phyloP scores from a whole-genome alignment of 2,888 invertebrate species.

The Schrankia costaestrigalis region DNA sequence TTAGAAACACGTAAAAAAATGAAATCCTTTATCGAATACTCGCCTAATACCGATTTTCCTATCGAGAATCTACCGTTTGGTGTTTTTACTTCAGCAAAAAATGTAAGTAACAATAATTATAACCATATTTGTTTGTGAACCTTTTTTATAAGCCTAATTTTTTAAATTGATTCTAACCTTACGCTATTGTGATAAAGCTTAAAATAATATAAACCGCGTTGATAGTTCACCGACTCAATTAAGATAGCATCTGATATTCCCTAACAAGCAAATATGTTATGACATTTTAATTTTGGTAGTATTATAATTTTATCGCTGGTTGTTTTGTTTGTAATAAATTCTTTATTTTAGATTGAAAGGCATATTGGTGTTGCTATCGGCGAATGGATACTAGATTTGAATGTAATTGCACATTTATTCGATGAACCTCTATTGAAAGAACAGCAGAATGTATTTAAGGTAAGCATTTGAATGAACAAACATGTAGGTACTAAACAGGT shows the following conservation, averaged over 20 bases:
- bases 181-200: too few species aligned
- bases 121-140: background rate
- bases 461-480: slow-evolving; percentile 38
- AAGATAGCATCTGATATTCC: background rate
- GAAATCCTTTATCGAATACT: slow-evolving; percentile 87
- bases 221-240: slow-evolving; percentile 8
- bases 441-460: slow-evolving; percentile 90
- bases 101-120: slow-evolving; percentile 88
- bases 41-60: slow-evolving; percentile 91
- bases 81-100: slow-evolving; percentile 92
- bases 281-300: slow-evolving; percentile 6
- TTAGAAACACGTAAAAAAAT: too few species aligned
- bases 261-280: background rate
- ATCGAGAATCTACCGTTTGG: slow-evolving; percentile 98
- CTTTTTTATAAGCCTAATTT: too few species aligned
- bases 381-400: slow-evolving; percentile 92
- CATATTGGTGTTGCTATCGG: slow-evolving; percentile 98
- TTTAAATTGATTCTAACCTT: too few species aligned
- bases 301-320: background rate
- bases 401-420: slow-evolving; percentile 89
- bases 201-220: too few species aligned
- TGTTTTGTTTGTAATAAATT: slow-evolving; percentile 4
- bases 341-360: slow-evolving; percentile 83
- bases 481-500: background rate
- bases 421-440: slow-evolving; percentile 85